Evolutionary conservation across 2,113 vertebrate genomes (phyloP), one percentile per base, ranked within the genome.

Genomic region (Ameiurus melas): DNA sequence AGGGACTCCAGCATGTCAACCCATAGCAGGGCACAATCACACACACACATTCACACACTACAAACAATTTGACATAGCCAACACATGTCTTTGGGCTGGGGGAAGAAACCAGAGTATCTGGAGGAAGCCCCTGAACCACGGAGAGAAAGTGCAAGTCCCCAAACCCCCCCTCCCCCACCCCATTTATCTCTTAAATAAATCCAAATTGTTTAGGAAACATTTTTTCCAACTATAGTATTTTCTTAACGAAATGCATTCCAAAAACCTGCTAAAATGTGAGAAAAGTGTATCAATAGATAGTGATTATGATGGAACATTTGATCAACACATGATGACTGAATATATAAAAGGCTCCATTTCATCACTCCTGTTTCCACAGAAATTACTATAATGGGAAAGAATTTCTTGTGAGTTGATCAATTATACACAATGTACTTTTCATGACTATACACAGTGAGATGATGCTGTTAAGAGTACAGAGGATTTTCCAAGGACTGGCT

Each of bases 391-490:
- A 85, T 27, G 25, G 10, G n/a, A 30, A 68, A 84, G 47, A 13
- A 62, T 84, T 84, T 47, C 81, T 64, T 66, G 62, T 20, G 47
- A 84, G 4, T 30, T 68, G 83, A 84, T 68, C 9, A 17, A 68
- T 47, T 25, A 78, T 51, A 6, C 2, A 3, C 39, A 66, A 33
- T 17, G 8, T 51, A 57, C 51, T 84, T 84, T 68, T 51, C 9
- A 64, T 84, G 39, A 84, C 60, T 47, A 17, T 51, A 68, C 22
- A 47, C 82, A 66, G 60, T 70, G 43, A 47, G 53, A 84, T 84
- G 43, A 33, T 66, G 62, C 47, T 68, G 27, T 70, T 68, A 70
- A 30, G 39, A 19, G 12, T 19, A 53, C 43, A 20, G 64, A 84
- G 16, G 20, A 27, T 84, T 70, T 84, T 78, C 43, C 53, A 53